phyloP scores from a whole-genome alignment of 1,140 invertebrate species.

The honey bee (Apis mellifera) region DNA sequence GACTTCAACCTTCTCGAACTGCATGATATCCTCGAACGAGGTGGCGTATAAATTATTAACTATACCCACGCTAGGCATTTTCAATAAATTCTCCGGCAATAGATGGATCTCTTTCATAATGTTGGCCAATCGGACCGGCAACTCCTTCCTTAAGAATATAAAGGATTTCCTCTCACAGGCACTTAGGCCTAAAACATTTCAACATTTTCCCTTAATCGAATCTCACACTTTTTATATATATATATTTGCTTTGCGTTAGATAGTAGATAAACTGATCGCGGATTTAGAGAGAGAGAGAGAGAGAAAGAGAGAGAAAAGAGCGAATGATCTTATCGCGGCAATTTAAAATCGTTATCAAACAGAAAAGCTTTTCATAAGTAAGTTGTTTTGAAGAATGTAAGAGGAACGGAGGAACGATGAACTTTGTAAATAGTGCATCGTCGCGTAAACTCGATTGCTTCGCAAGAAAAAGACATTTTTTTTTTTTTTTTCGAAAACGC shows the following conservation, averaged over 20 bases:
- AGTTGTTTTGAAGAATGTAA: conserved; percentile 26
- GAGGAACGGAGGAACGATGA: background rate
- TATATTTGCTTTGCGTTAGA: too few species aligned
- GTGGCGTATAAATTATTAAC: conserved; percentile 95
- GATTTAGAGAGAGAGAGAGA: background rate
- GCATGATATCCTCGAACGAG: conserved; percentile 96
- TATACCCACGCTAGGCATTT: conserved; percentile 93
- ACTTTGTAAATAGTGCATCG: background rate
- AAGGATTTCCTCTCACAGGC: conserved; percentile 95
- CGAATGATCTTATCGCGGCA: conserved; percentile 17
- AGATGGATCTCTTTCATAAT: conserved; percentile 99
- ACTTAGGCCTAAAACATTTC: conserved; percentile 89
- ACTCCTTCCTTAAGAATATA: conserved; percentile 96
- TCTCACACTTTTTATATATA: too few species aligned
- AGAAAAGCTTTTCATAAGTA: background rate
- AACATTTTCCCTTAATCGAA: conserved; percentile 45
- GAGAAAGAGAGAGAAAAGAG: background rate
- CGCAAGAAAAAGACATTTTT: background rate
- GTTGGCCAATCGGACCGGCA: conserved; percentile 97
- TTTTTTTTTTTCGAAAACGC: background rate
- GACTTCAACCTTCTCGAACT: conserved; percentile 92
- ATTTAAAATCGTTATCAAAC: background rate
- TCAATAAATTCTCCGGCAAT: conserved; percentile 92
- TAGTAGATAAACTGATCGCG: background rate
- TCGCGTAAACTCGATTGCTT: conserved; percentile 2